phyloP scores from a whole-genome alignment of 2,113 vertebrate species.

The Mesocricetus auratus region DNA sequence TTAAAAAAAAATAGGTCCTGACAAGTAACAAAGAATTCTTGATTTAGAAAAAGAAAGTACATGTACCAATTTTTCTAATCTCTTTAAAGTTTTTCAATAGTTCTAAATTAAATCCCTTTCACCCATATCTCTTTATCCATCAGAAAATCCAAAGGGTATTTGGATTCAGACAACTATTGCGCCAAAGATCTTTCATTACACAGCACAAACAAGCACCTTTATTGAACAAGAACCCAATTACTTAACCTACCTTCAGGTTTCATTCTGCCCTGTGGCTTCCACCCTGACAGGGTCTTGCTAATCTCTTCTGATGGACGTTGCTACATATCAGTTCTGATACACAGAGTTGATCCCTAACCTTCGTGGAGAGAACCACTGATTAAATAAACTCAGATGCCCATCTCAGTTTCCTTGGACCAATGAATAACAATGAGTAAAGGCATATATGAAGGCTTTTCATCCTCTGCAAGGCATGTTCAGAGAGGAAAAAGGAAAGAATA shows the following conservation, averaged over 20 bases:
- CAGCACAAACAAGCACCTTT: constrained; percentile 90
- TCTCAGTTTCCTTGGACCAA: constrained; percentile 91
- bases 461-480: constrained; percentile 67
- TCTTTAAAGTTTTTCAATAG: constrained; percentile 88
- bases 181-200: constrained; percentile 89
- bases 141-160: constrained; percentile 89
- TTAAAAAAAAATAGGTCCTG: constrained; percentile 49
- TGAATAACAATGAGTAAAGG: constrained; percentile 94
- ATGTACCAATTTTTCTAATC: constrained; percentile 86
- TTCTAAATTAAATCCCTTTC: constrained; percentile 89
- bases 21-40: constrained; percentile 80
- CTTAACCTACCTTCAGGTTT: constrained; percentile 94
- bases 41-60: constrained; percentile 73
- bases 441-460: constrained; percentile 77
- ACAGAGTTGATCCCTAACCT: constrained; percentile 88
- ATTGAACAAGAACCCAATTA: constrained; percentile 98
- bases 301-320: constrained; percentile 93
- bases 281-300: constrained; percentile 91
- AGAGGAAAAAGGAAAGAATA: constrained; percentile 64
- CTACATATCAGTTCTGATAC: constrained; percentile 88
- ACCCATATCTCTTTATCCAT: constrained; percentile 87
- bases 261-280: constrained; percentile 88
- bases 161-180: constrained; percentile 87
- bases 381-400: constrained; percentile 94
- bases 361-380: constrained; percentile 90